Evolutionary conservation across 2,797 vertebrate species (phyloP).

Genomic region (Phoxinus dragarum): DNA sequence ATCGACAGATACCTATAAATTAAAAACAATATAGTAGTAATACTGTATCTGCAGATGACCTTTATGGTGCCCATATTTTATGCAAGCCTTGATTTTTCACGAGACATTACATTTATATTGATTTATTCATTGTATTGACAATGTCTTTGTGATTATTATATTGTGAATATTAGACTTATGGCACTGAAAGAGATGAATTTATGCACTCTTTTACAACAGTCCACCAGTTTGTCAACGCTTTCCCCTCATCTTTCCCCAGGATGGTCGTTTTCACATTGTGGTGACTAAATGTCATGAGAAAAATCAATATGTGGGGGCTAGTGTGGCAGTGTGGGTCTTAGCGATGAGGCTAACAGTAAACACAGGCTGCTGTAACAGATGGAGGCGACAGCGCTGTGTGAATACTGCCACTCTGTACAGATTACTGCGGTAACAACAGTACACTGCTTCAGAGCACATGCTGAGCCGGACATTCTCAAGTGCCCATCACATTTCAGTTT

Average conservation of each 20-base stretch:
- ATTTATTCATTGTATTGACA: neutral
- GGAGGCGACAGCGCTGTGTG: conserved; percentile 46
- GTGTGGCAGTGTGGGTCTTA: conserved; percentile 30
- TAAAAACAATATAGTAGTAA: neutral
- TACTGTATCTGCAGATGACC: neutral
- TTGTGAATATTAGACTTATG: neutral
- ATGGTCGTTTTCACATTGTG: conserved; percentile 22
- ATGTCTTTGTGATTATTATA: neutral
- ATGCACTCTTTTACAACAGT: neutral
- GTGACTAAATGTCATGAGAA: conserved; percentile 63
- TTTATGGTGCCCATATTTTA: neutral
- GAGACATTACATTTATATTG: neutral
- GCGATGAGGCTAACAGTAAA: conserved; percentile 49
- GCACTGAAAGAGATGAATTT: neutral
- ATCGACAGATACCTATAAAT: neutral
- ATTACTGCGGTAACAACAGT: conserved; percentile 28
- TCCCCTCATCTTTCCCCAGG: neutral
- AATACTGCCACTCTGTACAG: conserved; percentile 28
- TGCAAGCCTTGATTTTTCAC: neutral
- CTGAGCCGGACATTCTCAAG: neutral
- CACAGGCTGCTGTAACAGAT: conserved; percentile 53
- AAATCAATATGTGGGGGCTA: conserved; percentile 61
- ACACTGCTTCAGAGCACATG: neutral
- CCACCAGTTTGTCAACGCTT: neutral
- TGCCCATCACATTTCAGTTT: neutral